Evolutionary conservation across 2,888 invertebrate species (phyloP).

Genomic region (Gandaritis pyraliata): DNA sequence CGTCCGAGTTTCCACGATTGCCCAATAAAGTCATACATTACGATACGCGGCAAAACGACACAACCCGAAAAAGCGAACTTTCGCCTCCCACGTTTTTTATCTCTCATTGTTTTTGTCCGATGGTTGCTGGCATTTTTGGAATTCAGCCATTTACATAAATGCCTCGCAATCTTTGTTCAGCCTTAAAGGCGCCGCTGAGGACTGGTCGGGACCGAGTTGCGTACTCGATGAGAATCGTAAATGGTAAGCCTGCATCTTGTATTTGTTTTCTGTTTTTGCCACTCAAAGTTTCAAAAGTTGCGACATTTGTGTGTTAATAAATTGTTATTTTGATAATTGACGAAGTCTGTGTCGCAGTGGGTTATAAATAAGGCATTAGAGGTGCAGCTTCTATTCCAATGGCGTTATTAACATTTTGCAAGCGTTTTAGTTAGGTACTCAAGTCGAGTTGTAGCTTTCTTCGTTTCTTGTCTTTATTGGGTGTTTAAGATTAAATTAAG

Average conservation of each 20-base stretch:
- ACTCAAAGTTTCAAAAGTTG: conserved; percentile 53
- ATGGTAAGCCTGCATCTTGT: conserved; percentile 51
- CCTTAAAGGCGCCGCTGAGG: conserved; percentile 76
- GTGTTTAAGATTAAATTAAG: too few species aligned
- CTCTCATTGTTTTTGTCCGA: conserved; percentile 72
- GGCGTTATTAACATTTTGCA: neutral
- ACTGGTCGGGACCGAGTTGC: conserved; percentile 52
- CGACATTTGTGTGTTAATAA: conserved; percentile 53
- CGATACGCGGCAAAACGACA: conserved; percentile 59
- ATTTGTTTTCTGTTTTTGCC: conserved; percentile 59
- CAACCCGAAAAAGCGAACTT: conserved; percentile 74
- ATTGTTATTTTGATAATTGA: conserved; percentile 35
- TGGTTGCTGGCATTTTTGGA: conserved; percentile 75
- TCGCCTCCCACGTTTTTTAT: conserved; percentile 72
- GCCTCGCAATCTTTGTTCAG: conserved; percentile 74
- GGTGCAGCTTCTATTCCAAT: neutral
- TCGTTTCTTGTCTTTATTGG: too few species aligned
- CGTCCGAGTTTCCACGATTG: conserved; percentile 40
- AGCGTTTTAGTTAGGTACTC: neutral
- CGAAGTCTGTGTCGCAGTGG: neutral
- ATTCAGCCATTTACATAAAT: conserved; percentile 82
- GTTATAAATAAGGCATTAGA: neutral
- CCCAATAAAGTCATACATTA: conserved; percentile 48
- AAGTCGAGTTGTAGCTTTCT: too few species aligned
- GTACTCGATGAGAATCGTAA: conserved; percentile 52